A percentile compares a stretch with the other conserved stretches of the same genome.
phyloP scores from a whole-genome alignment of 2,113 vertebrate genomes.

The Coreoperca whiteheadi region DNA sequence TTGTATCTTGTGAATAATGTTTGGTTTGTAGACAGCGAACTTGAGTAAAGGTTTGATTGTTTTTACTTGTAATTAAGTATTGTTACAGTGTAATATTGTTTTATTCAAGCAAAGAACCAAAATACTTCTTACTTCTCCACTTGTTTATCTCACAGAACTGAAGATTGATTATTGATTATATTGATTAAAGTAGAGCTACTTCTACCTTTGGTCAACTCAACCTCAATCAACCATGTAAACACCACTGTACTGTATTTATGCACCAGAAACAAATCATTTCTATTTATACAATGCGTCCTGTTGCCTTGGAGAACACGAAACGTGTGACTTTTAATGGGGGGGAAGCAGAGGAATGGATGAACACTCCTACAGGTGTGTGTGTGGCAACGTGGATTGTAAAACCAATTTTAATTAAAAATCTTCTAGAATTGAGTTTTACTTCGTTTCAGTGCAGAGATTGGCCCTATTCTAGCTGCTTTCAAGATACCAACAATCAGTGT shows the following conservation, averaged over 20 bases:
- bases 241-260: conserved; percentile 65
- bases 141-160: conserved; percentile 18
- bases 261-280: conserved; percentile 66
- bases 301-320: conserved; percentile 7
- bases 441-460: neutral
- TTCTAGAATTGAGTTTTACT: neutral
- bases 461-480: neutral
- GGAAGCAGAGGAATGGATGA: neutral
- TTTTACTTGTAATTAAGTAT: conserved; percentile 9
- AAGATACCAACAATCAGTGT: neutral
- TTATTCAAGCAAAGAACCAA: neutral
- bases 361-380: neutral
- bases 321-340: neutral
- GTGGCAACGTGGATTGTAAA: neutral
- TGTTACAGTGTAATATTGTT: conserved; percentile 12
- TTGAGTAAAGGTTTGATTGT: neutral
- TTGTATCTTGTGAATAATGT: neutral
- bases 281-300: conserved; percentile 36
- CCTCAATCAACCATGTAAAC: conserved; percentile 9
- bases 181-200: conserved; percentile 17
- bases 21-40: neutral
- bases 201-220: conserved; percentile 39
- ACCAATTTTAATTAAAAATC: neutral
- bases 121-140: neutral
- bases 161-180: neutral